phyloP scores from a whole-genome alignment of 2,888 invertebrate genomes.

The Dione juno region DNA sequence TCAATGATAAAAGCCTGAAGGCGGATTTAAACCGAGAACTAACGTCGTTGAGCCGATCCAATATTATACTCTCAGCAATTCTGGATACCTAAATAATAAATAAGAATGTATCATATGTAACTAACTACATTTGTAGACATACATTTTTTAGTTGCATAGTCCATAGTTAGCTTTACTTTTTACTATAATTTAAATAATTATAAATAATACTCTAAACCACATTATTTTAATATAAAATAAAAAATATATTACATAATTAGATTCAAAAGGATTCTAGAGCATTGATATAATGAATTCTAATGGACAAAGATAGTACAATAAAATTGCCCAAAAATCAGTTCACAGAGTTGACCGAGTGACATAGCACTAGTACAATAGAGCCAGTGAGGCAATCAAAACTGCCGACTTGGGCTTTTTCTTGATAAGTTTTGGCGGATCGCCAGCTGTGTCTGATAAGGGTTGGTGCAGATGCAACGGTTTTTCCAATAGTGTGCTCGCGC shows the following conservation, averaged over 20 bases:
- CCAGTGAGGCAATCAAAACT: constrained; percentile 63
- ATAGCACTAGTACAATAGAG: constrained; percentile 55
- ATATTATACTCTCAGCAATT: neutral
- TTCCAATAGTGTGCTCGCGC: constrained; percentile 17
- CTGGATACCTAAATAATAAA: too few relatives aligned
- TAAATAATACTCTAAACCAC: too few relatives aligned
- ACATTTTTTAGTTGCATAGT: too few relatives aligned
- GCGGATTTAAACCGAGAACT: neutral
- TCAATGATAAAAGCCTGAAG: neutral
- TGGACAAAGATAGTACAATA: neutral
- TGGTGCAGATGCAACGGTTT: constrained; percentile 34
- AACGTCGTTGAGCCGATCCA: neutral
- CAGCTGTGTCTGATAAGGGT: constrained; percentile 51
- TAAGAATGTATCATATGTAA: too few relatives aligned
- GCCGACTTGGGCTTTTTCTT: constrained; percentile 57
- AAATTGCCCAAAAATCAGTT: constrained; percentile 3
- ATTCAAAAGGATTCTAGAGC: neutral
- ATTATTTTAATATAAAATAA: neutral
- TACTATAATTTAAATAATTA: too few relatives aligned
- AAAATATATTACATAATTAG: neutral
- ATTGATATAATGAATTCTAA: neutral
- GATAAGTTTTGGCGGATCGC: constrained; percentile 62
- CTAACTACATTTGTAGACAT: too few relatives aligned
- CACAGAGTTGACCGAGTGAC: constrained; percentile 28
- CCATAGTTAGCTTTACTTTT: too few relatives aligned